phyloP scores from a whole-genome alignment of 2,888 invertebrate genomes.

The Leptothorax acervorum region DNA sequence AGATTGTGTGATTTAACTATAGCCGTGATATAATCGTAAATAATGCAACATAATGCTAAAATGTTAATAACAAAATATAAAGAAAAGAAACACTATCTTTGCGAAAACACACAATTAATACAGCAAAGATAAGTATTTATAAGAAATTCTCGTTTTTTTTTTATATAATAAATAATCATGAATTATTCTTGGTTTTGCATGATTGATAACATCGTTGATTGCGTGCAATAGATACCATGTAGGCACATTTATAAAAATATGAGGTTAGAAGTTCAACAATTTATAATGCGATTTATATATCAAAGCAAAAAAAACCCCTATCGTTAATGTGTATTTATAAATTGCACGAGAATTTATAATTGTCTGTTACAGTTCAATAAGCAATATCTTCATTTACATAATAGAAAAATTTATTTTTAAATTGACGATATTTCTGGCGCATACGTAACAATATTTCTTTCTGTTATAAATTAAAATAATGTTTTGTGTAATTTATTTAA shows the following conservation, averaged over 20 bases:
- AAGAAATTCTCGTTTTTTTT: neutral
- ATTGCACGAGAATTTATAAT: conserved; percentile 79
- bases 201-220: conserved; percentile 7
- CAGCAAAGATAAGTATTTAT: neutral
- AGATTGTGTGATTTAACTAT: neutral
- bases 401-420: conserved; percentile 63
- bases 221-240: neutral
- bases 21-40: neutral
- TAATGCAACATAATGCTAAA: conserved; percentile 1
- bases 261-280: conserved; percentile 65
- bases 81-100: neutral
- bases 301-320: conserved; percentile 64
- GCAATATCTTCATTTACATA: conserved; percentile 46
- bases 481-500: neutral
- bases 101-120: neutral
- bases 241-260: neutral
- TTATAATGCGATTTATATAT: conserved; percentile 73
- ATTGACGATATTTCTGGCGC: conserved; percentile 9
- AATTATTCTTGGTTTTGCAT: conserved; percentile 3
- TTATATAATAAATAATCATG: neutral
- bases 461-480: neutral
- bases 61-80: neutral
- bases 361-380: conserved; percentile 58
- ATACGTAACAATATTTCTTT: neutral
- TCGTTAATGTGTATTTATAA: conserved; percentile 78